A percentile compares a stretch with the other conserved stretches of the same genome.
Conservation (phyloP, 2,113 vertebrate species). For the Opisthocomus hoazin region DNA sequence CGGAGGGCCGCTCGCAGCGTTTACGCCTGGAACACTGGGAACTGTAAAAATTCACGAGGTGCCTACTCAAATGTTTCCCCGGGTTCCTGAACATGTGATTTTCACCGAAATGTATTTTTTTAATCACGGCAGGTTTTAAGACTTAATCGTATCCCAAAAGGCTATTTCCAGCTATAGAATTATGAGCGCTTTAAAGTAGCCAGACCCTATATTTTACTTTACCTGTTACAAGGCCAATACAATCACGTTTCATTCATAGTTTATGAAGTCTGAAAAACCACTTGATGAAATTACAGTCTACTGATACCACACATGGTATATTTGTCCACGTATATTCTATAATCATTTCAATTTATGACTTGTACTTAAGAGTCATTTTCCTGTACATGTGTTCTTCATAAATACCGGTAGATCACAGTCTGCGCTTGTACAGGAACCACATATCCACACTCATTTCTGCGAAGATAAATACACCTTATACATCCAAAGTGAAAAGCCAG, state of each 20-base stretch:
- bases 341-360: conserved; percentile 69
- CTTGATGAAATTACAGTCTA: conserved; percentile 67
- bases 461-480: conserved; percentile 54
- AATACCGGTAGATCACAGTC: conserved; percentile 47
- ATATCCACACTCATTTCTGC: conserved; percentile 60
- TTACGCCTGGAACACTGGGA: conserved; percentile 22
- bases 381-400: conserved; percentile 69
- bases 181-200: conserved; percentile 37
- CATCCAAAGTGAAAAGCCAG: conserved; percentile 41
- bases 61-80: conserved; percentile 13
- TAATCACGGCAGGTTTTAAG: conserved; percentile 43
- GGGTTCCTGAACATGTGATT: conserved; percentile 4
- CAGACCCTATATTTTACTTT: conserved; percentile 46
- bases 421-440: conserved; percentile 33
- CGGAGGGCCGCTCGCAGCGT: neutral
- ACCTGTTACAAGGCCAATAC: conserved; percentile 46
- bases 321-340: conserved; percentile 57
- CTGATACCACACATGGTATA: conserved; percentile 58
- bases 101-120: conserved; percentile 21
- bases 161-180: conserved; percentile 45
- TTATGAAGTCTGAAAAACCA: conserved; percentile 66
- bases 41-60: conserved; percentile 55
- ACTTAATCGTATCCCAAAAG: conserved; percentile 52
- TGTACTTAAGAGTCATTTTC: conserved; percentile 64
- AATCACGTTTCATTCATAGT: conserved; percentile 62